Evolutionary conservation across 2,113 vertebrate genomes (phyloP).

Genomic region (Dipodomys ordii): DNA sequence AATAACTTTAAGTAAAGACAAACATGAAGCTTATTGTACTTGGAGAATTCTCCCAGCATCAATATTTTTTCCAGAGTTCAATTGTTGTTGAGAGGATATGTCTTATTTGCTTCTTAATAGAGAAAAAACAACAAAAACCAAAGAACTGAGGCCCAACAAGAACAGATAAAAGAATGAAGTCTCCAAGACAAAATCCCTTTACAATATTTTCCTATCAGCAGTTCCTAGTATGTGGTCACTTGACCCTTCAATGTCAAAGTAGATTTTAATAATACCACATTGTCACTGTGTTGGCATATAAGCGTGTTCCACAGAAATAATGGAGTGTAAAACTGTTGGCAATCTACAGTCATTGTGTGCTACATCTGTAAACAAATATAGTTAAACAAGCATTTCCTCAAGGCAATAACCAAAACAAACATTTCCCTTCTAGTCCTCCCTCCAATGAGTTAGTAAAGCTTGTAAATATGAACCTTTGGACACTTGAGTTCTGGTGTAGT

Average conservation of each 20-base stretch:
- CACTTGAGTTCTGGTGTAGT: background rate
- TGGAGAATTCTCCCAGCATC: background rate
- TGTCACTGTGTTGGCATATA: background rate
- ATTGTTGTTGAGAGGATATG: background rate
- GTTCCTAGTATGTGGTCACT: background rate
- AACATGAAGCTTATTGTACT: background rate
- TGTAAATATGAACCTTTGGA: background rate
- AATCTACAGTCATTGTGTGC: background rate
- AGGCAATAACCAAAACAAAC: no score
- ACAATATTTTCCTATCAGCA: rapidly evolving
- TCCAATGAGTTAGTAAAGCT: background rate
- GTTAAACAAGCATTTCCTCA: background rate
- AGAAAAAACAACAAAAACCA: background rate
- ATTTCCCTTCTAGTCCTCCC: background rate
- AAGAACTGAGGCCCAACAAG: rapidly evolving
- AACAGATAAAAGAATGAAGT: rapidly evolving
- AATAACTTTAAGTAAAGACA: background rate
- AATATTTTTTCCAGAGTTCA: background rate
- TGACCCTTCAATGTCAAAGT: background rate
- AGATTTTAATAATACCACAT: background rate
- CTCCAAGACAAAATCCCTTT: background rate
- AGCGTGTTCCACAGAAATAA: background rate
- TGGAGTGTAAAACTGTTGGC: background rate
- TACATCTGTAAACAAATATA: no score
- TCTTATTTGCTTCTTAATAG: background rate